These are phyloP conservation scores for Fistularia commersonii DNA, from an alignment of 2,797 vertebrate species.

Conservation along the genomic window DNA sequence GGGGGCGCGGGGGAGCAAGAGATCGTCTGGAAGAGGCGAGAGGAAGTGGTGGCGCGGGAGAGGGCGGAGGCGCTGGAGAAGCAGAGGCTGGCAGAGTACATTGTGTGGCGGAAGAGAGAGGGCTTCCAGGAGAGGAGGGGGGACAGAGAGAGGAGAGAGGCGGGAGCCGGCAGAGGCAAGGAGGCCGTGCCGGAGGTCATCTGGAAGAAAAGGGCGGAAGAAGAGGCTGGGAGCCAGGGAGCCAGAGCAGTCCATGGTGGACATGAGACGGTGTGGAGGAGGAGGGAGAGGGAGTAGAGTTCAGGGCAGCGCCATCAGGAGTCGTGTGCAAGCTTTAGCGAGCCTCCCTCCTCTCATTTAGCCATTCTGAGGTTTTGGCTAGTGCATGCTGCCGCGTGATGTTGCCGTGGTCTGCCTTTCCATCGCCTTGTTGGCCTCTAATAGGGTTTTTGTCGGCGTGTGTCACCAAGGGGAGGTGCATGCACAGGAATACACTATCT, in stretches of 20 bases:
- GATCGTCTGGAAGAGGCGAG: slow-evolving; percentile 75
- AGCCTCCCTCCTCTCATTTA: slow-evolving; percentile 51
- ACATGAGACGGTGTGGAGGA: slow-evolving; percentile 78
- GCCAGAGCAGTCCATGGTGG: slow-evolving; percentile 66
- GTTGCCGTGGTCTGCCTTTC: slow-evolving; percentile 33
- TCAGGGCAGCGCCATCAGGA: slow-evolving; percentile 21
- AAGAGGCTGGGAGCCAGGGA: slow-evolving; percentile 64
- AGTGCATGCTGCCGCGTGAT: slow-evolving; percentile 48
- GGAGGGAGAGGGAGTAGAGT: slow-evolving; percentile 63
- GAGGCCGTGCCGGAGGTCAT: slow-evolving; percentile 70
- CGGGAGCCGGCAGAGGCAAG: slow-evolving; percentile 49
- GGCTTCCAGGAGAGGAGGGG: slow-evolving; percentile 80
- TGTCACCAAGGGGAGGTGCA: slow-evolving; percentile 65
- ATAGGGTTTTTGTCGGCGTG: slow-evolving; percentile 73
- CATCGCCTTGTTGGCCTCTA: slow-evolving; percentile 56
- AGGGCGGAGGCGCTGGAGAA: slow-evolving; percentile 71
- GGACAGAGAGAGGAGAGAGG: slow-evolving; percentile 61
- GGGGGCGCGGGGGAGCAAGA: slow-evolving; percentile 70
- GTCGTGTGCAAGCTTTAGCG: slow-evolving; percentile 50
- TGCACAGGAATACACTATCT: too few species aligned
- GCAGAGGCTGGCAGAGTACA: slow-evolving; percentile 70
- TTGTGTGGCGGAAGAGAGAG: slow-evolving; percentile 78
- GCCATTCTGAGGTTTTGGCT: slow-evolving; percentile 40
- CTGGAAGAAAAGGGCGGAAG: slow-evolving; percentile 78
- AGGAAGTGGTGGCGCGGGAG: slow-evolving; percentile 79